These are phyloP conservation scores for Spinus pinus DNA, from an alignment of 2,797 vertebrate genomes.

Conservation along the genomic window DNA sequence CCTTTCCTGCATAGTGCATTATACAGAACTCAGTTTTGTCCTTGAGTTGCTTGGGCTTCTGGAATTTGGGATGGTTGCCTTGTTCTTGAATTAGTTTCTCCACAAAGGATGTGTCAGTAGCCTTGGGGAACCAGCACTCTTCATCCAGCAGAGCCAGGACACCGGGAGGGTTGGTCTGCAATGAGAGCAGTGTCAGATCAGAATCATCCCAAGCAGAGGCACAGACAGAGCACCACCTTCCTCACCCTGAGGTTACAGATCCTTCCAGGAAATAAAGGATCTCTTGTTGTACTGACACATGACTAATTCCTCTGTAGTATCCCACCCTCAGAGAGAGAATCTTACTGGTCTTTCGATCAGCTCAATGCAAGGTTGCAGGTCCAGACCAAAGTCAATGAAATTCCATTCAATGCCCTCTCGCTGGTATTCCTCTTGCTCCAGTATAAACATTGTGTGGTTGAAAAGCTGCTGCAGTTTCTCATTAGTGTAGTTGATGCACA, in stretches of 20 bases:
- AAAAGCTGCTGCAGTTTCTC: slow-evolving; percentile 95
- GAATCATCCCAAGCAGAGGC: background rate
- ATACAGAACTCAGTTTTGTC: slow-evolving; percentile 94
- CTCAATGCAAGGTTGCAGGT: slow-evolving; percentile 76
- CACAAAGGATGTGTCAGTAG: slow-evolving; percentile 93
- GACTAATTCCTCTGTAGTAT: background rate
- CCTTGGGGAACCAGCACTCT: slow-evolving; percentile 99
- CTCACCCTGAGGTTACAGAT: background rate
- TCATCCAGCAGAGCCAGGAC: slow-evolving; percentile 94
- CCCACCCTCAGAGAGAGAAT: background rate
- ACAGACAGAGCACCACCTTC: background rate
- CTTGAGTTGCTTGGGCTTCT: slow-evolving; percentile 94
- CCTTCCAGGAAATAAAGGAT: background rate
- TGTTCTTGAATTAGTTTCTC: slow-evolving; percentile 92
- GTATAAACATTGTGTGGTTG: slow-evolving; percentile 95
- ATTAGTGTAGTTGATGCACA: slow-evolving; percentile 95
- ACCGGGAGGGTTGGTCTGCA: slow-evolving; percentile 94
- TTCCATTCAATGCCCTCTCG: slow-evolving; percentile 94
- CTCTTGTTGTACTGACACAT: background rate
- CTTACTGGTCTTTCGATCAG: slow-evolving; percentile 77
- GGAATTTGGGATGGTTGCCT: slow-evolving; percentile 91
- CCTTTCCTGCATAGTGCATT: slow-evolving; percentile 93
- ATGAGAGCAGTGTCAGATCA: background rate
- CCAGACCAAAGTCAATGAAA: slow-evolving; percentile 89
- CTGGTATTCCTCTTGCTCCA: slow-evolving; percentile 94